Evolutionary conservation across 2,888 invertebrate species (phyloP).

Genomic region (Anorthoa munda): DNA sequence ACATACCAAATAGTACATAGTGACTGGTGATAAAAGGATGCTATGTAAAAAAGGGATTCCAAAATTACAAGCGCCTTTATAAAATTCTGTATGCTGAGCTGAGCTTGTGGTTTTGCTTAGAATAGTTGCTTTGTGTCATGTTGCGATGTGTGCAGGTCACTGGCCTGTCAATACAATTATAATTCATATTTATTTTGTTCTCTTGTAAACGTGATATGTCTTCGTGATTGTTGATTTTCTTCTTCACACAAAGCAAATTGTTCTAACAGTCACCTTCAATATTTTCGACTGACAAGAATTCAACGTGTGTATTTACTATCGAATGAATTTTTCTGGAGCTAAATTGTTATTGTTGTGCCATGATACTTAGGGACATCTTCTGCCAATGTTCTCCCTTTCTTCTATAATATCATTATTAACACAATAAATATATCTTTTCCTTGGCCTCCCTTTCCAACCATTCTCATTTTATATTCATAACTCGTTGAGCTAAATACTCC

Average conservation of each 20-base stretch:
- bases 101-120: slow-evolving; percentile 20
- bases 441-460: no score
- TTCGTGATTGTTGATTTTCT: neutral
- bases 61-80: neutral
- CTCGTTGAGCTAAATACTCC: neutral
- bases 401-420: no score
- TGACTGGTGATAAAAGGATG: neutral
- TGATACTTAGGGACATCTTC: no score
- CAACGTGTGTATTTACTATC: no score
- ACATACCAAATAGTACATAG: neutral
- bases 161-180: slow-evolving; percentile 15
- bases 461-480: no score
- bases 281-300: no score
- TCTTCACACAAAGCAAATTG: no score
- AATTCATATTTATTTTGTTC: neutral
- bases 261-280: no score
- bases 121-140: slow-evolving; percentile 2
- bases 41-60: neutral
- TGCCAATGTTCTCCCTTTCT: no score
- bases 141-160: slow-evolving; percentile 11
- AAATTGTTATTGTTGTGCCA: neutral
- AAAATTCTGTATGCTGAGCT: slow-evolving; percentile 13
- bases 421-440: no score
- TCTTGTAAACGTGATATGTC: neutral
- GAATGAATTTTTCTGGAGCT: neutral